Conservation (phyloP, 2,888 invertebrate genomes). For the Rhopalosiphum nymphaeae region DNA sequence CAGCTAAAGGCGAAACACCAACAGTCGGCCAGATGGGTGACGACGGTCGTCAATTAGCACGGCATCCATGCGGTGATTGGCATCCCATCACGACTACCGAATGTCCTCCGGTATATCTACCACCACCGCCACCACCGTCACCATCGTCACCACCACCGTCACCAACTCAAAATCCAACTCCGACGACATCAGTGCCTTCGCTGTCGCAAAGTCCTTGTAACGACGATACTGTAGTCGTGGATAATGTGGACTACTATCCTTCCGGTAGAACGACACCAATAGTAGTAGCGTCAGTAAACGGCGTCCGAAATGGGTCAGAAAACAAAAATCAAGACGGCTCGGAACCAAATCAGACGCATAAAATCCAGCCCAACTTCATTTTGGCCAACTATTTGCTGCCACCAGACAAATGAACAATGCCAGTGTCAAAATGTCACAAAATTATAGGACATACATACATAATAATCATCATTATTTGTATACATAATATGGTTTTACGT, state of each 20-base stretch:
- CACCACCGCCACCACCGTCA: background rate
- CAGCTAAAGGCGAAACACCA: background rate
- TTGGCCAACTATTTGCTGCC: slow-evolving; percentile 53
- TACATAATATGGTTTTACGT: background rate
- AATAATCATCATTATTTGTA: background rate
- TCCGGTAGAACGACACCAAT: background rate
- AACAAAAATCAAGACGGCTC: too few species aligned
- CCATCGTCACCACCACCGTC: background rate
- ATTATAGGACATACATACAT: background rate
- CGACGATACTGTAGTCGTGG: slow-evolving; percentile 50
- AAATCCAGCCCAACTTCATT: slow-evolving; percentile 31
- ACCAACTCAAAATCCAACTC: background rate
- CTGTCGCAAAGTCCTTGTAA: background rate
- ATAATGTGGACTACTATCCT: slow-evolving; percentile 41
- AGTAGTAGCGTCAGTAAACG: background rate
- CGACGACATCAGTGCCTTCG: background rate
- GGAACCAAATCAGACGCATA: background rate
- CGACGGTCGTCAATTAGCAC: background rate
- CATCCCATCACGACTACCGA: background rate
- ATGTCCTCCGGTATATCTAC: slow-evolving; percentile 1
- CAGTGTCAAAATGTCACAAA: background rate
- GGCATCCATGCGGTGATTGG: background rate
- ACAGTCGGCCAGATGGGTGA: background rate
- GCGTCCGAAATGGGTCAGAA: background rate
- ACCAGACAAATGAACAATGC: slow-evolving; percentile 26